Evolutionary conservation across 2,113 vertebrate species (phyloP).

Genomic region (Piprites chloris): DNA sequence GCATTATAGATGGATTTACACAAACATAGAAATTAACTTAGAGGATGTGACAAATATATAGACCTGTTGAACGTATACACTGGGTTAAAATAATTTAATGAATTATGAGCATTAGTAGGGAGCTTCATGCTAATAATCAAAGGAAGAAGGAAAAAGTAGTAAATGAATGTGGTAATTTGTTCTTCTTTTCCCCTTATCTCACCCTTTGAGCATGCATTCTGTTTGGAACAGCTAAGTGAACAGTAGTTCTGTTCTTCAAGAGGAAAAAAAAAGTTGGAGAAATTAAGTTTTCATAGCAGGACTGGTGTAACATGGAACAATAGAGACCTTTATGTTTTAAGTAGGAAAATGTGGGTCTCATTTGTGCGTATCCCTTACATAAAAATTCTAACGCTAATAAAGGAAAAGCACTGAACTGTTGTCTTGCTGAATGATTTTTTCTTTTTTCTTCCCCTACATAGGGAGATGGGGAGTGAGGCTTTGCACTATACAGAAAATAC

Average conservation of each 20-base stretch:
- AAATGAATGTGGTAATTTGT: constrained; percentile 58
- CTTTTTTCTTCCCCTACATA: background rate
- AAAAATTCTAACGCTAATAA: constrained; percentile 19
- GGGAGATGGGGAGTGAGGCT: background rate
- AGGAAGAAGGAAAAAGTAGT: constrained; percentile 12
- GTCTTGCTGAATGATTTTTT: background rate
- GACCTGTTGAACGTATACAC: background rate
- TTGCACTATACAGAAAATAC: background rate
- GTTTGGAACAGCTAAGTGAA: constrained; percentile 52
- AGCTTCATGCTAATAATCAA: constrained; percentile 19
- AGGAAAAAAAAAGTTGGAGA: constrained; percentile 44
- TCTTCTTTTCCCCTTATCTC: constrained; percentile 55
- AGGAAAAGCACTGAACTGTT: constrained; percentile 4
- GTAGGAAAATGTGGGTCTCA: constrained; percentile 41
- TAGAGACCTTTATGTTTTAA: constrained; percentile 62
- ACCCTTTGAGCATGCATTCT: constrained; percentile 61
- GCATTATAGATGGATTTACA: background rate
- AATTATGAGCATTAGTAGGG: background rate
- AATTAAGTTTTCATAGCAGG: constrained; percentile 46
- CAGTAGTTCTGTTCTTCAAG: constrained; percentile 52
- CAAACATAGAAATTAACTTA: background rate
- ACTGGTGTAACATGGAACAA: constrained; percentile 45
- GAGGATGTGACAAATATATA: background rate
- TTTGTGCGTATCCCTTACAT: constrained; percentile 40
- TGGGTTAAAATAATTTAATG: constrained; percentile 26